Base-by-base conservation (phyloP, 2,797 vertebrate species). In the Spinus olivaceus region DNA sequence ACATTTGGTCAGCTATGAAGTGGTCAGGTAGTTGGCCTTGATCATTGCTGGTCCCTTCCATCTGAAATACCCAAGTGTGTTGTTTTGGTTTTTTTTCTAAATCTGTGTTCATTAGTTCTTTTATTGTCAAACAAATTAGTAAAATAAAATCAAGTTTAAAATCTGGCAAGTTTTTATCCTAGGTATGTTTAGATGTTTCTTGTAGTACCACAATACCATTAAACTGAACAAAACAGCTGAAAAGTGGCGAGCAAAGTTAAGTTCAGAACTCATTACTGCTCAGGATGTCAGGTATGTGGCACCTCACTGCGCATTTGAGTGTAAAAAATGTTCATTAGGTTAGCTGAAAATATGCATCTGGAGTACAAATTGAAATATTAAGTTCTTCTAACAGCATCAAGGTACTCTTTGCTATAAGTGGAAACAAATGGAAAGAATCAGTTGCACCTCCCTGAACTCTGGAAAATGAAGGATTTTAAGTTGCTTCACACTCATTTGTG, bases 231-330 rank as follows among this genome's bases (percentile, higher is more conserved):
- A 16, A 24, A 44, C 30, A 42, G 4, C 35, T 81, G 49, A 72
- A 77, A 59, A 64, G 37, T 33, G 12, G 18, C 21, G 50, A 81
- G 21, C 7, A n/a, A 53, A 74, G 9, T 69, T 28, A 46, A 77
- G 8, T 71, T n/a, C 23, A 61, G 32, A 78, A 44, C 20, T 3
- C 10, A 22, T 70, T 70, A 13, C 7, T 78, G 2, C 15, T 51
- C 3, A 2, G 20, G 7, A 2, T 87, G 11, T 57, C 15, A 16
- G 37, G 8, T 72, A 44, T 20, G 9, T 1, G 1, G 5, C 30
- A 30, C 11, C 17, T 81, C 33, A 9, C 5, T 25, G 8, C 41
- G 8, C 17, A 20, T 60, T 73, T 69, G 15, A 11, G 7, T 51
- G 16, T 61, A 51, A 88, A 60, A 70, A 50, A 24, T 28, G 9